phyloP scores from a whole-genome alignment of 2,888 invertebrate species.

The Agriopis marginaria region DNA sequence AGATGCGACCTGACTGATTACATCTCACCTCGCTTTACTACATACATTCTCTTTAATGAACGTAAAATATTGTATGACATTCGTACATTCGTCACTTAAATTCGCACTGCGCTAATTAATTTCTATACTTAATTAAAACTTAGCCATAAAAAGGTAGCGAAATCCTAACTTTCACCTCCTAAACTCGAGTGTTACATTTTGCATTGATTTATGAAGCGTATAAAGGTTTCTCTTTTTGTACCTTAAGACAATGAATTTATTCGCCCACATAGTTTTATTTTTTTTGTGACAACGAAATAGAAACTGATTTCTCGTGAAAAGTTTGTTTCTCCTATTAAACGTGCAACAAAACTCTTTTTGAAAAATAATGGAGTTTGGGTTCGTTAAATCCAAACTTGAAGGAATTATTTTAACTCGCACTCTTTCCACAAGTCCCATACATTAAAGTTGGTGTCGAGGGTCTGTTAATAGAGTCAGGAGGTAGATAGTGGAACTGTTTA shows the following conservation, averaged over 20 bases:
- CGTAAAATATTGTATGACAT: conserved; percentile 42
- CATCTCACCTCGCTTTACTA: conserved; percentile 53
- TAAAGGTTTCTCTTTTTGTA: conserved; percentile 33
- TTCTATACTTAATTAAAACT: conserved; percentile 37
- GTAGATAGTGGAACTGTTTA: no score
- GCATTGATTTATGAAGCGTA: conserved; percentile 35
- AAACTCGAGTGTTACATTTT: conserved; percentile 37
- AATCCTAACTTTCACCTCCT: conserved; percentile 38
- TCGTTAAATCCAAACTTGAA: no score
- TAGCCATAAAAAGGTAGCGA: conserved; percentile 40
- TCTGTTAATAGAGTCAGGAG: no score
- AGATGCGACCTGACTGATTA: conserved; percentile 62
- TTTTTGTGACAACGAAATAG: conserved; percentile 3
- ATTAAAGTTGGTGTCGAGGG: no score
- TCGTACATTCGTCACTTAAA: conserved; percentile 37
- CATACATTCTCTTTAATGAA: conserved; percentile 51
- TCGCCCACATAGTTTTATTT: conserved; percentile 27
- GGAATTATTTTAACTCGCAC: no score
- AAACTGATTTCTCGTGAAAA: not conserved
- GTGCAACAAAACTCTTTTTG: no score
- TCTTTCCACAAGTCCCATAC: no score
- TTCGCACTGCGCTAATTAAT: conserved; percentile 45
- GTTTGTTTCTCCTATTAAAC: not conserved
- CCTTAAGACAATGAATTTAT: conserved; percentile 35
- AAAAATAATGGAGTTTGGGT: no score